Evolutionary conservation across 2,113 vertebrate genomes (phyloP).

Genomic region (Chaetura pelagica): DNA sequence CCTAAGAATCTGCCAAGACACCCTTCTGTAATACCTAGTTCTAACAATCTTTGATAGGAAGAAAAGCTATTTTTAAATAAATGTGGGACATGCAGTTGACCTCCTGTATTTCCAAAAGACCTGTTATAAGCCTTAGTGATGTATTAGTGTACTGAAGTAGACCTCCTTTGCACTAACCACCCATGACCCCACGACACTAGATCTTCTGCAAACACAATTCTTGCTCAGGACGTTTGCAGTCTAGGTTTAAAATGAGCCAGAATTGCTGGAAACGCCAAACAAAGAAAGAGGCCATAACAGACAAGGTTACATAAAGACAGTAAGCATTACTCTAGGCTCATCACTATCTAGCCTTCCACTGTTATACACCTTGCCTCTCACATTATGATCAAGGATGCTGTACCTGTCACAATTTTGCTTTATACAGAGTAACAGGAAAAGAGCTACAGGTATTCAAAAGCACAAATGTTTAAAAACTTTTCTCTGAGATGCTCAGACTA

Average conservation of each 20-base stretch:
- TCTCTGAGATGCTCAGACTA: not conserved
- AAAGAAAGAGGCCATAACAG: not conserved
- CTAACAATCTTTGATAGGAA: not conserved
- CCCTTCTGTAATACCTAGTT: not conserved
- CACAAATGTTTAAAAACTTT: not conserved
- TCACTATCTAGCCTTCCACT: not conserved
- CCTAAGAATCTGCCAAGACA: not conserved
- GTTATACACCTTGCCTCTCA: not conserved
- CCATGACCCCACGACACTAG: not conserved
- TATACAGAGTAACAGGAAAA: not conserved
- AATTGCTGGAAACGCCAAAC: not conserved
- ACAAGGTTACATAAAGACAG: not conserved
- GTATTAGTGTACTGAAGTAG: not conserved
- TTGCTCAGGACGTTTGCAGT: not conserved
- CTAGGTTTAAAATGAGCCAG: not conserved
- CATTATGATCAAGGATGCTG: not conserved
- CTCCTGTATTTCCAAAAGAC: not conserved
- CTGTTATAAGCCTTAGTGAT: not conserved
- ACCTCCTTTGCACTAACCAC: not conserved
- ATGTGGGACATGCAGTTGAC: not conserved
- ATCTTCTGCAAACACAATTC: not conserved
- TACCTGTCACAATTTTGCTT: not conserved
- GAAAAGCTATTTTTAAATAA: not conserved
- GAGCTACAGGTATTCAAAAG: not conserved
- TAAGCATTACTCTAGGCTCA: not conserved